Conservation (phyloP, 2,797 vertebrate species). For the Gambusia yucatana region DNA sequence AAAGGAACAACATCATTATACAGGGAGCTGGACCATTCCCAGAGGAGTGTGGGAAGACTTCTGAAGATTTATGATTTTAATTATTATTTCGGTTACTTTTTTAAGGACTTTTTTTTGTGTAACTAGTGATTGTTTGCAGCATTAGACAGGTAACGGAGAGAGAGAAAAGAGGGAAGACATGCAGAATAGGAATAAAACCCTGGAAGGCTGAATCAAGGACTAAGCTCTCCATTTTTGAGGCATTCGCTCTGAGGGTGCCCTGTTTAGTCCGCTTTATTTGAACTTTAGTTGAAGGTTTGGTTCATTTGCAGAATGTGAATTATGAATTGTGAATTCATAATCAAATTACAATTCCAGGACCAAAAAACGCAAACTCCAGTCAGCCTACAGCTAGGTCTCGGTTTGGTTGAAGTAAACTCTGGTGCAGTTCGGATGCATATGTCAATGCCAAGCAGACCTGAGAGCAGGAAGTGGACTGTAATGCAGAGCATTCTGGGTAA, state of each 20-base stretch:
- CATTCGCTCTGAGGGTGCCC: background rate
- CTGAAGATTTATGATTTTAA: slow-evolving; percentile 60
- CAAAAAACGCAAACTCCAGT: too few relatives aligned
- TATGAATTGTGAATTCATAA: too few relatives aligned
- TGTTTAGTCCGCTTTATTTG: too few relatives aligned
- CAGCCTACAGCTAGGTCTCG: too few relatives aligned
- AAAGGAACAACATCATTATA: background rate
- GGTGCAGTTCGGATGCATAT: too few relatives aligned
- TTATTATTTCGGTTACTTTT: slow-evolving; percentile 35
- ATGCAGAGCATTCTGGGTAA: too few relatives aligned
- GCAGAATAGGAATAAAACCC: background rate
- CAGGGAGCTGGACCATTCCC: slow-evolving; percentile 31
- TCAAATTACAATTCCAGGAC: too few relatives aligned
- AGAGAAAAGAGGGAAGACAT: background rate
- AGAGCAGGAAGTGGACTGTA: too few relatives aligned
- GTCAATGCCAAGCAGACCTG: too few relatives aligned
- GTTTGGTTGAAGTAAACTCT: too few relatives aligned
- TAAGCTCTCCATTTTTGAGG: background rate
- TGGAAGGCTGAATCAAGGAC: background rate
- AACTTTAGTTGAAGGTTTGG: too few relatives aligned
- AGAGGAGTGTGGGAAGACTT: slow-evolving; percentile 13
- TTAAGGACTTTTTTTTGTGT: background rate
- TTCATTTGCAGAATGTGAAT: too few relatives aligned
- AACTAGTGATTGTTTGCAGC: background rate
- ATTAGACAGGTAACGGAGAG: background rate